Evolutionary conservation across 2,797 vertebrate species (phyloP), one percentile per base, ranked within the genome.

Genomic region (Pseudomugil tenellus): DNA sequence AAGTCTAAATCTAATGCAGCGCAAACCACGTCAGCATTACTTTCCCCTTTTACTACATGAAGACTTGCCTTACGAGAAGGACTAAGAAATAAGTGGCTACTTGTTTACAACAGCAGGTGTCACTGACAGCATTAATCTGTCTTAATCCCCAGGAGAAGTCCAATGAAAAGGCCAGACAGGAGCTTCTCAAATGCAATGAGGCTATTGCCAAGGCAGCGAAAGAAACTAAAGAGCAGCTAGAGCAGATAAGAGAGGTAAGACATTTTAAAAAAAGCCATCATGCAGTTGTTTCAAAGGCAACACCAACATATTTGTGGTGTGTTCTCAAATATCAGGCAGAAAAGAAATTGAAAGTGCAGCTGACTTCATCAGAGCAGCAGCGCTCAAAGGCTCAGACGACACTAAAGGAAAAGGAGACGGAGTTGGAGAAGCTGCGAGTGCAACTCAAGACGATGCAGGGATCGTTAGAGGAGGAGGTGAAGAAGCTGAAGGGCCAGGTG

Each of bases 331-430:
- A 10, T 48, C 72, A 98, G 97, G 91, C 85, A 59, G 96, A 95
- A 89, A 95, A 93, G 59, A 93, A 92, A 56, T 72, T 97, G 84
- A 95, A 93, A 14, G 63, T 74, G 56, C 95, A 96, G 80, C 76
- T 97, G 80, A 91, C 71, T 48, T 85, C 93, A 31, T 37, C 94
- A 66, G 94, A 93, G 71, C 84, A 81, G 6, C 95, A 96, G 89
- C 80, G 95, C 39, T 76, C 84, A 16, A 93, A 95, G 84, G 84
- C 92, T 66, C 95, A 95, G 74, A 88, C 90, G 75, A 70, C 77
- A 3, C 85, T 97, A 78, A 96, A 95, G 84, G 94, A 95, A 72
- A 96, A 94, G 70, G 95, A 96, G 84, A 94, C 92, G 21, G 90
- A 84, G 12, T 59, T 94, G 52, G 93, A 96, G 56, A 95, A 95